These are phyloP conservation scores for Crematogaster levior DNA, from an alignment of 2,888 invertebrate species.

Conservation along the genomic window DNA sequence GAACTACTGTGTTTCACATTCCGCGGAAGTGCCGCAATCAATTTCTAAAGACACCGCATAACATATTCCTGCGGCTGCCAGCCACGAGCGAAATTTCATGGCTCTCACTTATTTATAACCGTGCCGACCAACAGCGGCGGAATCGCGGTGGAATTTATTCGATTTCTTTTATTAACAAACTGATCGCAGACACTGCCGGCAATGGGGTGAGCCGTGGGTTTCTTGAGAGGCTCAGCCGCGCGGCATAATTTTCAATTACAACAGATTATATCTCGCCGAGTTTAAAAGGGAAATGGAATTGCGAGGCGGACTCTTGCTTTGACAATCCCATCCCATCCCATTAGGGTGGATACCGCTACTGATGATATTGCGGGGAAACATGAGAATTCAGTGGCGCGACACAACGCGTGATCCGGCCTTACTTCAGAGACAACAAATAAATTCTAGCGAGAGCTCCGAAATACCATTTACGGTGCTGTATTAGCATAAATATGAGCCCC, in stretches of 20 bases:
- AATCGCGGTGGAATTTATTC: slow-evolving; percentile 71
- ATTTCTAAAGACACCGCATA: slow-evolving; percentile 48
- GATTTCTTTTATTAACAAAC: slow-evolving; percentile 69
- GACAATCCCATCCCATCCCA: slow-evolving; percentile 53
- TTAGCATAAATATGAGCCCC: slow-evolving; percentile 42
- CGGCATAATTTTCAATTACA: slow-evolving; percentile 81
- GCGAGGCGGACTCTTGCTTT: slow-evolving; percentile 54
- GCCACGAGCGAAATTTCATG: slow-evolving; percentile 21
- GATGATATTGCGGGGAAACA: slow-evolving; percentile 35
- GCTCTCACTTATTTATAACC: slow-evolving; percentile 25
- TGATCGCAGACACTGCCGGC: slow-evolving; percentile 55
- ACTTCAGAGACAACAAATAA: slow-evolving; percentile 24
- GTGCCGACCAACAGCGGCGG: slow-evolving; percentile 49
- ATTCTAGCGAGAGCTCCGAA: slow-evolving; percentile 11
- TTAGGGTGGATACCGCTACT: slow-evolving; percentile 16
- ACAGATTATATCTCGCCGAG: slow-evolving; percentile 78
- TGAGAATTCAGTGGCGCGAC: slow-evolving; percentile 15
- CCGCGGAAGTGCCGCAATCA: slow-evolving; percentile 48
- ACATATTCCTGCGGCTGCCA: slow-evolving; percentile 46
- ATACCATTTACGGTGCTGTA: slow-evolving; percentile 6
- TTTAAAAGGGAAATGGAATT: slow-evolving; percentile 65
- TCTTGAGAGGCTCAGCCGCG: slow-evolving; percentile 73
- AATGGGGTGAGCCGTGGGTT: slow-evolving; percentile 49
- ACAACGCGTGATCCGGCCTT: not conserved
- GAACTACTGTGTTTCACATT: slow-evolving; percentile 30